Conservation (phyloP, 1,140 invertebrate genomes). For the Plutomurus gul region DNA sequence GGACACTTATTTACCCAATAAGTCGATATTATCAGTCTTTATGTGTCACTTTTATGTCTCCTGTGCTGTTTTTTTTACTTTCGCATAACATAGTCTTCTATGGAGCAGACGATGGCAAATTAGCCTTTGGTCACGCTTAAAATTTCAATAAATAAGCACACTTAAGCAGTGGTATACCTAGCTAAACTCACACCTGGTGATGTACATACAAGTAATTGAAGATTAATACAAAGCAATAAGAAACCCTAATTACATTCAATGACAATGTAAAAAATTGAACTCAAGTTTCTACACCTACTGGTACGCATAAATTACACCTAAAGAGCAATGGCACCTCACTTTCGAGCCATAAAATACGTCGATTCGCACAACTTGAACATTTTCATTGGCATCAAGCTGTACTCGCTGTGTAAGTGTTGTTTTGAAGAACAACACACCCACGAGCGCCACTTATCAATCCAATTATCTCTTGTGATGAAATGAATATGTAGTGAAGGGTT, state of each 20-base stretch:
- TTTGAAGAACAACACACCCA: not conserved
- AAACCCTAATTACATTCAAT: not conserved
- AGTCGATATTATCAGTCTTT: no score
- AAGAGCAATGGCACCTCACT: not conserved
- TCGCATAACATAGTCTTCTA: no score
- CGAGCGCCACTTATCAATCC: not conserved
- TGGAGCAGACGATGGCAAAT: no score
- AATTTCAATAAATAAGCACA: no score
- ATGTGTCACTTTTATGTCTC: no score
- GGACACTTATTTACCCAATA: no score
- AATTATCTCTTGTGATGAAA: constrained; percentile 2
- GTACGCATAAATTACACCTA: constrained; percentile 19
- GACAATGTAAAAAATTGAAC: not conserved
- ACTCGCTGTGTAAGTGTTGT: not conserved
- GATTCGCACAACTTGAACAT: constrained; percentile 9
- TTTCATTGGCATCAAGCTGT: not conserved
- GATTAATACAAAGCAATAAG: constrained; percentile 1
- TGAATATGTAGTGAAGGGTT: not conserved
- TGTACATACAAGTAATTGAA: not conserved
- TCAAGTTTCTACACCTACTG: constrained; percentile 7
- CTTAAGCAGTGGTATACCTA: no score
- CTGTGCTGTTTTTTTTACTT: no score
- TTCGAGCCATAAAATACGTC: constrained; percentile 20
- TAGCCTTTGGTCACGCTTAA: no score
- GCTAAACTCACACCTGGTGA: no score